phyloP scores from a whole-genome alignment of 1,140 invertebrate genomes.

The Zaprionus tsacasi region DNA sequence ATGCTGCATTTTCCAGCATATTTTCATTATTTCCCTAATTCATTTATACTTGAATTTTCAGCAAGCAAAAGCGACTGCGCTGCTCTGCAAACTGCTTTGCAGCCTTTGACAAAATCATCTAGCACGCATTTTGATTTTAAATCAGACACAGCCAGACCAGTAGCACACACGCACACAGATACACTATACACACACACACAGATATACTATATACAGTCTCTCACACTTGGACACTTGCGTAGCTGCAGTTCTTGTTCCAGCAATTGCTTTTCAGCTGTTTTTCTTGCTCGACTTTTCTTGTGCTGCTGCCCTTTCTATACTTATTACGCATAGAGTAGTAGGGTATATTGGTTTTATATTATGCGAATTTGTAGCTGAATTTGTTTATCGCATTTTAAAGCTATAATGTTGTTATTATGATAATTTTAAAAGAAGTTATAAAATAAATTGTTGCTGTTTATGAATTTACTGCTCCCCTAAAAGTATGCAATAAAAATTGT shows the following conservation, averaged over 20 bases:
- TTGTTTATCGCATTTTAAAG: too few relatives aligned
- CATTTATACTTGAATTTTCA: background rate
- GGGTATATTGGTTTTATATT: too few relatives aligned
- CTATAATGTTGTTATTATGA: too few relatives aligned
- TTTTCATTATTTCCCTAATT: background rate
- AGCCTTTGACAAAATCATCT: slow-evolving; percentile 54
- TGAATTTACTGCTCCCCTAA: background rate
- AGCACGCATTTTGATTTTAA: slow-evolving; percentile 43
- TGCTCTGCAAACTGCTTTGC: background rate
- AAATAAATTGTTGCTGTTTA: too few relatives aligned
- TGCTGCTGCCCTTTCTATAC: background rate
- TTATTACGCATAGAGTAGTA: too few relatives aligned
- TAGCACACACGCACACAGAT: background rate
- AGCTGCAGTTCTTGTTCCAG: slow-evolving; percentile 33
- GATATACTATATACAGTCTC: background rate
- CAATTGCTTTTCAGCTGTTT: slow-evolving; percentile 20
- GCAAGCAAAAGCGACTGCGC: background rate
- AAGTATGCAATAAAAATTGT: too few relatives aligned
- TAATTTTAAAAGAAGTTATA: too few relatives aligned
- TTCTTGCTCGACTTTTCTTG: slow-evolving; percentile 24
- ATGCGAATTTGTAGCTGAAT: too few relatives aligned
- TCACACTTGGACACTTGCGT: background rate
- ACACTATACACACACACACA: background rate
- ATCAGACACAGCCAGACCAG: background rate
- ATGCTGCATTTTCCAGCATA: too few relatives aligned